Evolutionary conservation across 2,888 invertebrate genomes (phyloP).

Genomic region (Hemistola chrysoprasaria): DNA sequence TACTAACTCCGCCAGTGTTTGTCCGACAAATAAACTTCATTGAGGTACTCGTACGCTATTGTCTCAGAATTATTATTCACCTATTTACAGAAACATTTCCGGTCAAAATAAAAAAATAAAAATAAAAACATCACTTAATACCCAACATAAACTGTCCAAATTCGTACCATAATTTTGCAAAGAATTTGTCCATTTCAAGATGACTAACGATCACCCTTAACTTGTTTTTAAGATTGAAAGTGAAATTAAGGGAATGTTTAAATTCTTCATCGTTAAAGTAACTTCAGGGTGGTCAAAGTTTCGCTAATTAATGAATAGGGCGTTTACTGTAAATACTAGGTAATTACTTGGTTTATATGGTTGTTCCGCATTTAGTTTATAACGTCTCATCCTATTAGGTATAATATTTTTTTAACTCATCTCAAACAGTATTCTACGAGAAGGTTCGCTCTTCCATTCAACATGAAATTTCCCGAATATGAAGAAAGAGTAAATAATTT

Average conservation of each 20-base stretch:
- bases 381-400: too few species aligned
- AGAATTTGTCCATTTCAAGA: slow-evolving; percentile 23
- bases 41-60: slow-evolving; percentile 34
- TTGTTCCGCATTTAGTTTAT: too few species aligned
- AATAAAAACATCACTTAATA: too few species aligned
- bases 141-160: neutral
- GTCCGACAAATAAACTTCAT: slow-evolving; percentile 37
- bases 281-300: slow-evolving; percentile 56
- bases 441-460: too few species aligned
- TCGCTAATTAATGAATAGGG: slow-evolving; percentile 65
- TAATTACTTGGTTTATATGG: slow-evolving; percentile 55
- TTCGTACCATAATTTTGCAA: neutral
- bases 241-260: slow-evolving; percentile 54
- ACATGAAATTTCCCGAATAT: too few species aligned
- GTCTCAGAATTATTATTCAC: slow-evolving; percentile 34
- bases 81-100: too few species aligned
- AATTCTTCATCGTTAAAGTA: slow-evolving; percentile 53
- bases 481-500: too few species aligned
- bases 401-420: too few species aligned
- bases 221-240: slow-evolving; percentile 39
- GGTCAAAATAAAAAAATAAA: too few species aligned
- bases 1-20: slow-evolving; percentile 30
- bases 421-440: too few species aligned
- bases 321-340: slow-evolving; percentile 58
- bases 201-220: slow-evolving; percentile 25